Evolutionary conservation across 1,140 invertebrate species (phyloP).

Genomic region (Danaus plexippus): DNA sequence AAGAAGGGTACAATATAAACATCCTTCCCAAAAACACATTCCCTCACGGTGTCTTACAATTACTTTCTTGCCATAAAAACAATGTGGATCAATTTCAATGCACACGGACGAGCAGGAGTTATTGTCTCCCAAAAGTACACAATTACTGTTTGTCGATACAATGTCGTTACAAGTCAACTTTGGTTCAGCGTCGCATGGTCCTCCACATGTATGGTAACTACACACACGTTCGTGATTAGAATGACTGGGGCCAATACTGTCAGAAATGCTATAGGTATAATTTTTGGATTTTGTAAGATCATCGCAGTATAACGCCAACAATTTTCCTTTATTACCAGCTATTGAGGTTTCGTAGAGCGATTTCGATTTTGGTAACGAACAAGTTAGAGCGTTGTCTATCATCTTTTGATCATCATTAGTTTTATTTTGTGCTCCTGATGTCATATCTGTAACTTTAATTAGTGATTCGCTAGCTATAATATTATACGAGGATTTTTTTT

Average conservation of each 20-base stretch:
- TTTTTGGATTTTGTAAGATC: constrained; percentile 24
- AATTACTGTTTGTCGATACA: constrained; percentile 8
- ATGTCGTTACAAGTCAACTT: constrained; percentile 5
- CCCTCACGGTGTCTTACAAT: constrained; percentile 18
- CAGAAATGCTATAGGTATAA: constrained; percentile 4
- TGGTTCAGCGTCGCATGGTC: neutral
- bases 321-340: constrained; percentile 25
- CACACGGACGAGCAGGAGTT: constrained; percentile 23
- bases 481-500: constrained; percentile 47
- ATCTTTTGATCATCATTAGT: constrained; percentile 8
- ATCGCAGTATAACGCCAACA: constrained; percentile 41
- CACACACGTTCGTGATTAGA: neutral
- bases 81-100: constrained; percentile 25
- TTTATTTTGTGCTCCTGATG: constrained; percentile 23
- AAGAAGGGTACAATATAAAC: constrained; percentile 37
- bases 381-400: constrained; percentile 27
- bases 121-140: constrained; percentile 11
- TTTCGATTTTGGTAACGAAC: constrained; percentile 37
- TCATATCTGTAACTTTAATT: constrained; percentile 55
- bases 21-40: constrained; percentile 37
- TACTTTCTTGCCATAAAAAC: constrained; percentile 20
- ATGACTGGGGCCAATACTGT: constrained; percentile 7
- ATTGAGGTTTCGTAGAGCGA: constrained; percentile 31
- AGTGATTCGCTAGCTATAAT: constrained; percentile 57
- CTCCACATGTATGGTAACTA: neutral